Conservation (phyloP, 2,797 vertebrate genomes). For the Falco novaeseelandiae region DNA sequence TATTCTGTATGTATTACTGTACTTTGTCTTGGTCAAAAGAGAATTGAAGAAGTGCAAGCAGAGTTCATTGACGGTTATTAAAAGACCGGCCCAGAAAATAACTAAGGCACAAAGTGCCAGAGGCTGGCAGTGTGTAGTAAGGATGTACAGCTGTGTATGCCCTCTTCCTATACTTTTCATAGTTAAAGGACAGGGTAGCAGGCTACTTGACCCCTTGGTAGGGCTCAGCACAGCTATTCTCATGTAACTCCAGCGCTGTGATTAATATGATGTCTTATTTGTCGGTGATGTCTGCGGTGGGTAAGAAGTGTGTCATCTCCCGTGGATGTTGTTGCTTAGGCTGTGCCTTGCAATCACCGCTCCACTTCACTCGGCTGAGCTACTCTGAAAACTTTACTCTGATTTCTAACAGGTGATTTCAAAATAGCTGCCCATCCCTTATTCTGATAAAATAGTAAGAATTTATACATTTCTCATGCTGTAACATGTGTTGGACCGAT, state of each 20-base stretch:
- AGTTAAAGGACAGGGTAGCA: neutral
- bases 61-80: neutral
- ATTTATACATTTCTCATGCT: neutral
- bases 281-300: accelerated
- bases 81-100: neutral
- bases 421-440: neutral
- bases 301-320: neutral
- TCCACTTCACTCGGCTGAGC: accelerated
- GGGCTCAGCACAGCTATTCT: neutral
- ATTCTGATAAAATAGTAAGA: neutral
- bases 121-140: neutral
- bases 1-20: neutral
- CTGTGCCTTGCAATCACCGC: accelerated
- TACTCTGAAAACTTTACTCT: neutral
- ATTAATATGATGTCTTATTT: neutral
- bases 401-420: neutral
- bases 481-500: neutral
- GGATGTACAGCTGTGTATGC: neutral
- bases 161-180: neutral
- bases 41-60: neutral
- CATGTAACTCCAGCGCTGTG: neutral
- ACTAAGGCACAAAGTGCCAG: neutral
- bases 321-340: neutral
- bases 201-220: neutral
- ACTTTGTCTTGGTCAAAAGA: neutral